Evolutionary conservation across 2,888 invertebrate genomes (phyloP).

Genomic region (Drosophila flavopinicola): DNA sequence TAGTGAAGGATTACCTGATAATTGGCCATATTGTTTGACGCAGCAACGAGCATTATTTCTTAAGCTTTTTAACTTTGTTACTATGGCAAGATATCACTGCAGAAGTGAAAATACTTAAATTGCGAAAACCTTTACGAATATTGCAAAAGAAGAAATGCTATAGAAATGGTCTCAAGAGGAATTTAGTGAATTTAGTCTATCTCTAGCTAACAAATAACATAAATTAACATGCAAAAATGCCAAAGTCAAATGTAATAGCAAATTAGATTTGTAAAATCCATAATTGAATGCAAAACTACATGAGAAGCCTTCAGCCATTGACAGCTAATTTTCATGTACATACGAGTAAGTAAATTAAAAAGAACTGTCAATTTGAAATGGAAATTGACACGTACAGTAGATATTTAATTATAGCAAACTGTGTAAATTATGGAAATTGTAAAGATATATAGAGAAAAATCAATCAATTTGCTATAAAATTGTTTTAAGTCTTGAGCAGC

Average conservation of each 20-base stretch:
- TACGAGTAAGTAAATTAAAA: conserved; percentile 41
- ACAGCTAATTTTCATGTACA: conserved; percentile 28
- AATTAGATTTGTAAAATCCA: conserved; percentile 25
- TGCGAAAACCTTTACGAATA: too few relatives aligned
- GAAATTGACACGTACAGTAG: conserved; percentile 20
- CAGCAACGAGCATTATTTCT: too few relatives aligned
- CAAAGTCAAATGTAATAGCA: conserved; percentile 3
- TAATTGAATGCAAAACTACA: conserved; percentile 21
- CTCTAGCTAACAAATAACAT: not conserved
- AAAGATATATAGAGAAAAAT: not conserved
- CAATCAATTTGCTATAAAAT: not conserved
- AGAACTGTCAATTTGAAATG: conserved; percentile 37
- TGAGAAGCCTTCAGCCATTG: conserved; percentile 1
- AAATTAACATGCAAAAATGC: not conserved
- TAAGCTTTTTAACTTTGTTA: not conserved
- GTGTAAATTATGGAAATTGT: conserved; percentile 8
- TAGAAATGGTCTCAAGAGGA: too few relatives aligned
- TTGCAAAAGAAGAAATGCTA: too few relatives aligned
- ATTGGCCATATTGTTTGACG: conserved; percentile 13
- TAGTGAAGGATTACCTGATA: conserved; percentile 14
- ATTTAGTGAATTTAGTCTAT: too few relatives aligned
- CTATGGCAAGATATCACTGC: too few relatives aligned
- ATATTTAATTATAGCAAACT: not conserved
- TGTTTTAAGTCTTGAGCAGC: too few relatives aligned
- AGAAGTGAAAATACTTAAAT: too few relatives aligned